Evolutionary conservation across 2,888 invertebrate species (phyloP).

Genomic region (Strigamia crassipes): DNA sequence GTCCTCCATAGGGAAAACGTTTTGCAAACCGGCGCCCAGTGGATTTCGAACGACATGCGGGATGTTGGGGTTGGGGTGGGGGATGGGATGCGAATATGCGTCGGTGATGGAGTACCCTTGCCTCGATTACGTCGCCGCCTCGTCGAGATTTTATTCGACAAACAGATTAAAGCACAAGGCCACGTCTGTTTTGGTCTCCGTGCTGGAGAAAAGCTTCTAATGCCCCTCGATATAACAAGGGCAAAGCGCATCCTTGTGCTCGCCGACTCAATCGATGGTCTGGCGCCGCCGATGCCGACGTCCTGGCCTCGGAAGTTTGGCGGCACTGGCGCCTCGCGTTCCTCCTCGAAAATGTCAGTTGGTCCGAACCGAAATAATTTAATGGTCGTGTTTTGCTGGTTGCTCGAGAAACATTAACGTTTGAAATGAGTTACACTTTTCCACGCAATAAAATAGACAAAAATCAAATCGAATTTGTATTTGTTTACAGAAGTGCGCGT

Average conservation of each 20-base stretch:
- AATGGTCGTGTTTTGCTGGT: neutral
- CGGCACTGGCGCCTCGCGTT: neutral
- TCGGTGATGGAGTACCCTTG: neutral
- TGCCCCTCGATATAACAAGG: neutral
- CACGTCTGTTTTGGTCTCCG: neutral
- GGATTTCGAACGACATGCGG: neutral
- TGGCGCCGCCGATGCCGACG: neutral
- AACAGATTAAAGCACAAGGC: conserved; percentile 12
- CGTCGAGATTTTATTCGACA: neutral
- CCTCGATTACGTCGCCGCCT: neutral
- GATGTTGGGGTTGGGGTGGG: neutral
- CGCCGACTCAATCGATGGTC: conserved; percentile 8
- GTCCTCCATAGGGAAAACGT: conserved; percentile 15
- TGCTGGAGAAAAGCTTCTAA: neutral
- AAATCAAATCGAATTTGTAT: no score
- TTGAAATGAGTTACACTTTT: neutral
- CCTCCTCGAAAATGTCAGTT: neutral
- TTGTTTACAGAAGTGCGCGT: no score
- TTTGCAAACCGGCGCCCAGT: conserved; percentile 16
- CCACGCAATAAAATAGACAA: no score
- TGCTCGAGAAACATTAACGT: neutral
- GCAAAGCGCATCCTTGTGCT: neutral
- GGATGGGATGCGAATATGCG: neutral
- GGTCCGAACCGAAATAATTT: neutral
- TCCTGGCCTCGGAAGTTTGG: conserved; percentile 10